Evolutionary conservation across 2,113 vertebrate species (phyloP), one percentile per base, ranked within the genome.

Genomic region (Ginglymostoma cirratum): DNA sequence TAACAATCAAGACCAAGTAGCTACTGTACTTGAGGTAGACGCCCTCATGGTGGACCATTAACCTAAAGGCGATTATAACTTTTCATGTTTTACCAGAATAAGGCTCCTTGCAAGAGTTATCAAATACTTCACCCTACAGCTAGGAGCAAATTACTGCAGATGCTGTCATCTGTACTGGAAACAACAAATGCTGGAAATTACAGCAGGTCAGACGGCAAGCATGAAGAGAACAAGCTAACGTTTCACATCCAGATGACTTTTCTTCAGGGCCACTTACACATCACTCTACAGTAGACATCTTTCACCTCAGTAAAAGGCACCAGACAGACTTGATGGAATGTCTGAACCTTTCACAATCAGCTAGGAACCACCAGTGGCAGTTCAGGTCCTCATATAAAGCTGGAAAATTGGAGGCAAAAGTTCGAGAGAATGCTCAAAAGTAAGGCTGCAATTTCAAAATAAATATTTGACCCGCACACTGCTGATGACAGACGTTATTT

Each of bases 401-500:
- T 93, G 61, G 6, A 66, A 93, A 66, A 67, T 8, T n/a, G 19
- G 61, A 93, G n/a, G n/a, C n/a, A 61, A 61, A 61, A 61, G 10
- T 61, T 61, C 55, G 10, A 61, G 55, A 61, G 52, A 4, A 55
- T 8, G 89, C 38, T 19, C 89, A 38, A 65, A 66, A 92, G 61
- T 66, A 38, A 23, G 61, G 61, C n/a, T 66, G 89, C 7, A n/a
- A 38, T n/a, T 92, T 61, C 61, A 66, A 61, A 92, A 66, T 92
- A 66, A 93, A 66, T 66, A 67, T 93, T 66, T 93, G 89, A 93
- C 89, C 89, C 30, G 3, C 34, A 66, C 38, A 61, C 61, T 67
- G 89, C 89, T 67, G 89, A 93, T n/a, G 61, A 93, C 89, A 67
- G 89, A 93, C 55, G n/a, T 66, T 93, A 93, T 66, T 93, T 66